These are phyloP conservation scores for Bruchidius siliquastri DNA, from an alignment of 2,888 invertebrate genomes.

Conservation along the genomic window DNA sequence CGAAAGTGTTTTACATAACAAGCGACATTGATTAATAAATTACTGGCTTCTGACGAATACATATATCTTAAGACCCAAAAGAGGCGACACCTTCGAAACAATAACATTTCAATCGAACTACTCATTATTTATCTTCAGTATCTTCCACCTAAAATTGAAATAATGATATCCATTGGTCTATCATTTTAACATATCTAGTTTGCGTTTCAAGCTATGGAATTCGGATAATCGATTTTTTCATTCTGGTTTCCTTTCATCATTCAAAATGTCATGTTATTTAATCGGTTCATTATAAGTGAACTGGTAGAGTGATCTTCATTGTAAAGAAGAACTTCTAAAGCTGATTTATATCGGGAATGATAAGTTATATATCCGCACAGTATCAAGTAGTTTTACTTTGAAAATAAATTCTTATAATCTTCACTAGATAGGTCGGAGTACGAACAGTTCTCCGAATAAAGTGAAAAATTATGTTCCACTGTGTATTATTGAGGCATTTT, in stretches of 20 bases:
- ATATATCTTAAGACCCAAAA: too few species aligned
- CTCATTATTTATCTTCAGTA: not conserved
- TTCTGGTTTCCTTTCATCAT: conserved; percentile 31
- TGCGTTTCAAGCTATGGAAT: conserved; percentile 29
- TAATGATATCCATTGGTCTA: conserved; percentile 24
- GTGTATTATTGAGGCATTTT: too few species aligned
- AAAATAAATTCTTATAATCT: too few species aligned
- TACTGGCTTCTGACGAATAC: too few species aligned
- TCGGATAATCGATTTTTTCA: conserved; percentile 28
- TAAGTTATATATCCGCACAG: not conserved
- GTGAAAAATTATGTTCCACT: too few species aligned
- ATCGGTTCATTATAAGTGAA: not conserved
- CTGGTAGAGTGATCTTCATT: not conserved
- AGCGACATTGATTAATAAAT: too few species aligned
- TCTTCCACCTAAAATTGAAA: conserved; percentile 13
- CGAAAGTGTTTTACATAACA: too few species aligned
- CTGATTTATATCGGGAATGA: not conserved
- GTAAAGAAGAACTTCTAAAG: not conserved
- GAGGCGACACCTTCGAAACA: too few species aligned
- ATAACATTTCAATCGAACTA: too few species aligned
- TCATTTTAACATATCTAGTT: conserved; percentile 23
- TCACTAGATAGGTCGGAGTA: too few species aligned
- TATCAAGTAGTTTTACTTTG: too few species aligned
- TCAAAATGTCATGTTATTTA: conserved; percentile 29
- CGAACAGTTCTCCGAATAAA: too few species aligned